These are phyloP conservation scores for Catharus minimus DNA, from an alignment of 2,113 vertebrate species.

Conservation along the genomic window DNA sequence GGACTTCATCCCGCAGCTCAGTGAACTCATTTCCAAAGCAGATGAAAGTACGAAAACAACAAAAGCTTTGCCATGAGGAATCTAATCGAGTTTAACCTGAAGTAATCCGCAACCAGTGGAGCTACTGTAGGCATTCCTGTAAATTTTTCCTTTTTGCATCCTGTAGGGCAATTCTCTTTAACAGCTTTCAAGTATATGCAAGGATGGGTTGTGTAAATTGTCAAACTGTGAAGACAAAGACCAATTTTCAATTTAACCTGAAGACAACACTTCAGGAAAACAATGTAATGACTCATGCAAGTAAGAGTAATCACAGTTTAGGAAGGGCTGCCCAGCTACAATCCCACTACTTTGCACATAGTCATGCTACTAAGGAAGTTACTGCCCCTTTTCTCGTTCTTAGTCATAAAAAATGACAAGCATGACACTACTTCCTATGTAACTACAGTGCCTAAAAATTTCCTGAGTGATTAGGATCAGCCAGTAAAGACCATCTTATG, in stretches of 20 bases:
- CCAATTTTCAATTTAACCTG: not conserved
- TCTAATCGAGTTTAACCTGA: not conserved
- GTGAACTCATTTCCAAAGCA: not conserved
- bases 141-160: not conserved
- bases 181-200: not conserved
- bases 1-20: not conserved
- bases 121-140: not conserved
- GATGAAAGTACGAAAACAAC: not conserved
- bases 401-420: constrained; percentile 26
- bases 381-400: constrained; percentile 21
- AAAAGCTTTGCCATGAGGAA: not conserved
- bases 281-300: constrained; percentile 9
- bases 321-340: not conserved
- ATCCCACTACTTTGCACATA: not conserved
- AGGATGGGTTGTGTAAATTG: not conserved
- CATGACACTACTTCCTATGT: constrained; percentile 3
- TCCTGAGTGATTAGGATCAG: not conserved
- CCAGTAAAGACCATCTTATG: not conserved
- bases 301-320: not conserved
- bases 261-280: constrained; percentile 1
- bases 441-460: not conserved
- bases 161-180: not conserved
- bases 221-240: not conserved
- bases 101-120: not conserved
- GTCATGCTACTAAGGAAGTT: constrained; percentile 27